Evolutionary conservation across 2,888 invertebrate species (phyloP).

Genomic region (Trissonchulus sp.): DNA sequence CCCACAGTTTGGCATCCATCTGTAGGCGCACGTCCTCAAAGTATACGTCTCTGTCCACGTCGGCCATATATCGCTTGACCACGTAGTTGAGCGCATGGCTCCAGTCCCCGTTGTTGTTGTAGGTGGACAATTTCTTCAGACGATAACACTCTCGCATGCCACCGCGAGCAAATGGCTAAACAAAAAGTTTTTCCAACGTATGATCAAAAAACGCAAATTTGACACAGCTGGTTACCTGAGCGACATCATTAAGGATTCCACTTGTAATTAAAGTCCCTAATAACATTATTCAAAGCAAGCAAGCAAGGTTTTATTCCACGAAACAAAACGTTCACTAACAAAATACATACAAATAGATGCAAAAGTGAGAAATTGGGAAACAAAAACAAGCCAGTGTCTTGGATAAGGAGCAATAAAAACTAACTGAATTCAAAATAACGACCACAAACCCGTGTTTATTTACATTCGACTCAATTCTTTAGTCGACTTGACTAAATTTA

Average conservation of each 20-base stretch:
- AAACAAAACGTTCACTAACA: too few relatives aligned
- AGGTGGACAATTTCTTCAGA: slow-evolving; percentile 54
- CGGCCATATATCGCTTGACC: slow-evolving; percentile 59
- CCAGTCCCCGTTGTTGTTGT: slow-evolving; percentile 53
- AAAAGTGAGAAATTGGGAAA: neutral
- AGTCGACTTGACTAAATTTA: too few relatives aligned
- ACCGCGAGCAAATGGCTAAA: slow-evolving; percentile 57
- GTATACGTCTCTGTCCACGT: slow-evolving; percentile 56
- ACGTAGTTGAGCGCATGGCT: slow-evolving; percentile 59
- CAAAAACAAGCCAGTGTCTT: too few relatives aligned
- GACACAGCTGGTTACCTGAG: slow-evolving; percentile 3
- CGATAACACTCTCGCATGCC: slow-evolving; percentile 61
- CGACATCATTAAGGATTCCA: too few relatives aligned
- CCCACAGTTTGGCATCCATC: slow-evolving; percentile 62
- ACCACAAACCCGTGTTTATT: too few relatives aligned
- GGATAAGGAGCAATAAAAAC: slow-evolving; percentile 29
- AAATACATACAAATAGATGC: neutral
- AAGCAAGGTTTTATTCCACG: too few relatives aligned
- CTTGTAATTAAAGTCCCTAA: neutral
- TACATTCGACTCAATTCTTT: too few relatives aligned
- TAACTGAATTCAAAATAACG: slow-evolving; percentile 26
- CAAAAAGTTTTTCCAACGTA: neutral
- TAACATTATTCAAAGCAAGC: too few relatives aligned
- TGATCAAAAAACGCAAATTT: neutral
- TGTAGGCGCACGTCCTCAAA: slow-evolving; percentile 61